Evolutionary conservation across 2,797 vertebrate species (phyloP).

Genomic region (Denticeps clupeoides): DNA sequence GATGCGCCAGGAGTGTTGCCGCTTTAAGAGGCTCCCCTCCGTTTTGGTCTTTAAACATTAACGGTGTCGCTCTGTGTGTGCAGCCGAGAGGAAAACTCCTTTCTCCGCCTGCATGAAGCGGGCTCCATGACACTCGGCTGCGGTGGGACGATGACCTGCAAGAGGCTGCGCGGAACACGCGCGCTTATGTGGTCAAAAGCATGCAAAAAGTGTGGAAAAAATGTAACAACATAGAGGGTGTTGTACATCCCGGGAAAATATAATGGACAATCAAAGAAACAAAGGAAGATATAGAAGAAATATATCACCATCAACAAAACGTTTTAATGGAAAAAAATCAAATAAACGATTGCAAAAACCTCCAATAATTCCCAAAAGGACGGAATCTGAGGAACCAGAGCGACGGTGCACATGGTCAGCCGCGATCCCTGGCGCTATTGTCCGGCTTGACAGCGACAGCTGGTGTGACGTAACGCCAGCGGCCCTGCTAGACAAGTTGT

Average conservation of each 20-base stretch:
- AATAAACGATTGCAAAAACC: conserved; percentile 18
- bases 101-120: background rate
- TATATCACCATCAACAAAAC: too few species aligned
- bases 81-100: conserved; percentile 4
- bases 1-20: background rate
- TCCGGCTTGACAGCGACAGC: conserved; percentile 53
- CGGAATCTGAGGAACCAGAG: conserved; percentile 5
- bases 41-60: conserved; percentile 21
- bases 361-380: conserved; percentile 8
- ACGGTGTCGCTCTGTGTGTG: conserved; percentile 4
- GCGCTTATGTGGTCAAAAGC: too few species aligned
- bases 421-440: conserved; percentile 32
- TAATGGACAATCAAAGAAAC: background rate
- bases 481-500: conserved; percentile 49
- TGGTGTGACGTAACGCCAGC: conserved; percentile 58
- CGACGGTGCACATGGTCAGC: conserved; percentile 1
- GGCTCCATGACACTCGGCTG: conserved; percentile 1
- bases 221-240: too few species aligned
- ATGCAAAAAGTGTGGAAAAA: too few species aligned
- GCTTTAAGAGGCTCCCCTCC: conserved; percentile 3
- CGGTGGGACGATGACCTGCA: too few species aligned
- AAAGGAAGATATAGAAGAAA: background rate
- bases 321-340: background rate
- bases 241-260: background rate
- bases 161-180: too few species aligned